A percentile compares a stretch with the other conserved stretches of the same genome.
Conservation (phyloP, 2,888 invertebrate species). For the Nemotelus nigrinus region DNA sequence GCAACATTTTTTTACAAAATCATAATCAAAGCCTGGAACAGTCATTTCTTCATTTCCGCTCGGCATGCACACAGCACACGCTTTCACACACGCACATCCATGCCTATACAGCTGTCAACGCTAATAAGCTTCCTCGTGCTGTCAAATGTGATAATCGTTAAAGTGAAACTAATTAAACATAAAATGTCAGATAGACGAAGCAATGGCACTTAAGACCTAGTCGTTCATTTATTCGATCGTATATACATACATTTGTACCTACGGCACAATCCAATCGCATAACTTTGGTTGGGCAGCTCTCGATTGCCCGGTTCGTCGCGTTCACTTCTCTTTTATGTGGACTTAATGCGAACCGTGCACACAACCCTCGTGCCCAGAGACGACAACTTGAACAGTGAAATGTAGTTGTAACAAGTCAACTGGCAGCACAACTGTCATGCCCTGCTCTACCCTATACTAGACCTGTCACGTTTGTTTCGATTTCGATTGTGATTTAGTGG, state of each 20-base stretch:
- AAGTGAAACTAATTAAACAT: constrained; percentile 49
- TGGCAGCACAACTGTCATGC: neutral
- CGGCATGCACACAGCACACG: no score
- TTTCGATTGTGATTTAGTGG: constrained; percentile 9
- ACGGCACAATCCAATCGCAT: neutral
- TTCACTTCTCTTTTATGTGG: neutral
- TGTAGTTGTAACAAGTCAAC: no score
- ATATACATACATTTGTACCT: neutral
- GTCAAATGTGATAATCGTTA: constrained; percentile 47
- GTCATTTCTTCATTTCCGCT: no score
- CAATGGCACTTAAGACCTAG: constrained; percentile 16
- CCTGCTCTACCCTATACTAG: neutral
- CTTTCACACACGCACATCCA: neutral
- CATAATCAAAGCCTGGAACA: no score
- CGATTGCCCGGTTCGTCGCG: neutral
- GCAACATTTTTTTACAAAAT: no score
- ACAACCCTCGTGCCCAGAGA: no score
- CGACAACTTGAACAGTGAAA: no score
- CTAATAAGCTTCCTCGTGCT: constrained; percentile 45
- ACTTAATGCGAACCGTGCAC: no score
- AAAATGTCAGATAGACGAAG: constrained; percentile 41
- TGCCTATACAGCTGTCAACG: constrained; percentile 46
- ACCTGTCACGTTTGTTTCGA: constrained; percentile 16
- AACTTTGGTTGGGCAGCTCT: neutral
- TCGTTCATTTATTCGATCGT: neutral